Conservation (phyloP, 2,888 invertebrate species). For the Leptinotarsa tumamoca region DNA sequence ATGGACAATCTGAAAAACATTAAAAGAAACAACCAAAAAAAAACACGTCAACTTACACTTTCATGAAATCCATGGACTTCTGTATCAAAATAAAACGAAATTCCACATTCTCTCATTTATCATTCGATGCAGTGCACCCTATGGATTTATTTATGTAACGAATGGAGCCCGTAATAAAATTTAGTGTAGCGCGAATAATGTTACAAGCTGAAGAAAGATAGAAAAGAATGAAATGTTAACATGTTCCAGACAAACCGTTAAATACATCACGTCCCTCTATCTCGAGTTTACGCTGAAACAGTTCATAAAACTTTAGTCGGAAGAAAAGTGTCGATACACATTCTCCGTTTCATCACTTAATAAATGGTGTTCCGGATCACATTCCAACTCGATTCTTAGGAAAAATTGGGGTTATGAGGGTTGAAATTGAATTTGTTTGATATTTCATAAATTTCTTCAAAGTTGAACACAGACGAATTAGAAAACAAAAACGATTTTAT, state of each 20-base stretch:
- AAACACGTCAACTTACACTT: background rate
- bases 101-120: conserved; percentile 13
- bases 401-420: conserved; percentile 14
- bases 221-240: conserved; percentile 28
- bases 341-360: conserved; percentile 21
- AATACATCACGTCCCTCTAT: conserved; percentile 27
- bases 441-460: background rate
- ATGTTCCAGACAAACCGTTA: conserved; percentile 25
- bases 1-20: background rate
- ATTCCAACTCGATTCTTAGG: conserved; percentile 29
- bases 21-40: background rate
- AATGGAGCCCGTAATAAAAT: conserved; percentile 17
- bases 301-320: conserved; percentile 21
- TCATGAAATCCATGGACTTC: background rate
- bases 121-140: conserved; percentile 15
- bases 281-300: conserved; percentile 24
- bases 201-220: conserved; percentile 18
- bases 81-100: background rate
- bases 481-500: too few species aligned
- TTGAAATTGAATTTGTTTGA: conserved; percentile 22
- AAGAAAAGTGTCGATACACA: conserved; percentile 23
- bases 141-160: conserved; percentile 16
- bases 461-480: too few species aligned
- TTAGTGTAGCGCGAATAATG: conserved; percentile 19
- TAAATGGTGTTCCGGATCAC: conserved; percentile 17